Conservation (phyloP, 2,113 vertebrate genomes). For the Rhabdomys dilectus region DNA sequence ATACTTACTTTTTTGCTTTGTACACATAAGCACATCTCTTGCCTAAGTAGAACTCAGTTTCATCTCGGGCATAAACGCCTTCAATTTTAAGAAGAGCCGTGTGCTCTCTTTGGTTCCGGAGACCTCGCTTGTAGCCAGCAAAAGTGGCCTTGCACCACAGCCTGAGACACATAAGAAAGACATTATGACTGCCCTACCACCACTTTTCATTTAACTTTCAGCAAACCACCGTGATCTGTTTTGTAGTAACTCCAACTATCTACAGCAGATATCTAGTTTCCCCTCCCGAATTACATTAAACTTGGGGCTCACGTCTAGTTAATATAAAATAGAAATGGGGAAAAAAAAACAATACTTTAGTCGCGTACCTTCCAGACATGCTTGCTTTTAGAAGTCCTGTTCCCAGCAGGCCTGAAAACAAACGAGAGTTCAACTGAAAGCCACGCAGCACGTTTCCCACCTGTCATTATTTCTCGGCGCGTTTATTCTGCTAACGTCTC, state of each 20-base stretch:
- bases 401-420: slow-evolving; percentile 87
- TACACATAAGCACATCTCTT: slow-evolving; percentile 98
- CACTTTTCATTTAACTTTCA: neutral
- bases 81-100: slow-evolving; percentile 98
- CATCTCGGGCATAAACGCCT: slow-evolving; percentile 94
- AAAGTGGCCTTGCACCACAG: slow-evolving; percentile 99
- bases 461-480: neutral
- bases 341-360: neutral
- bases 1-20: slow-evolving; percentile 98
- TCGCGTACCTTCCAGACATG: slow-evolving; percentile 96
- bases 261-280: neutral
- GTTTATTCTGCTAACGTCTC: neutral
- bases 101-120: slow-evolving; percentile 98
- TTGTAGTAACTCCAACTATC: neutral
- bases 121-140: slow-evolving; percentile 97
- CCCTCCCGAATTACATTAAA: neutral
- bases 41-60: slow-evolving; percentile 98
- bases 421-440: slow-evolving; percentile 15
- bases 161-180: slow-evolving; percentile 82
- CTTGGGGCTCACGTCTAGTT: neutral
- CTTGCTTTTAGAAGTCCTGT: slow-evolving; percentile 84
- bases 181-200: neutral
- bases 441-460: neutral
- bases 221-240: neutral
- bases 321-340: neutral